Evolutionary conservation across 2,113 vertebrate genomes (phyloP).

Genomic region (Vanacampus margaritifer): DNA sequence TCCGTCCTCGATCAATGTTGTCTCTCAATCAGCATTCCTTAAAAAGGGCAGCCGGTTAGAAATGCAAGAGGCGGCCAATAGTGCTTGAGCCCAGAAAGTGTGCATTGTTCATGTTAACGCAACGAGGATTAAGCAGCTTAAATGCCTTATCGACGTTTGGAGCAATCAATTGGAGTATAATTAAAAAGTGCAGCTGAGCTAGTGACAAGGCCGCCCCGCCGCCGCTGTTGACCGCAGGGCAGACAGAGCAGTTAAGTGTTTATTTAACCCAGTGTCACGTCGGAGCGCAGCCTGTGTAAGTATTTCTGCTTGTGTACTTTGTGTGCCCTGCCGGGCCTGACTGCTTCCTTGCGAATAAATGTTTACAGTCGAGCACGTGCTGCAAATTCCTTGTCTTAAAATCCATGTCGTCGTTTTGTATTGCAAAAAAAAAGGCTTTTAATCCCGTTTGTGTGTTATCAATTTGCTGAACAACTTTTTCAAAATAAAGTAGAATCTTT

Average conservation of each 20-base stretch:
- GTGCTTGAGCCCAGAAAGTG: conserved; percentile 19
- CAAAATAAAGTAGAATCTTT: no score
- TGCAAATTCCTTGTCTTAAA: no score
- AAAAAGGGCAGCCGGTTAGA: conserved; percentile 15
- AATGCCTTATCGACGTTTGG: conserved; percentile 50
- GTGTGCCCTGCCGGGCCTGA: background rate
- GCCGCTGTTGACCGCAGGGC: conserved; percentile 35
- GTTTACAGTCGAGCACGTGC: background rate
- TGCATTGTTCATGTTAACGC: conserved; percentile 50
- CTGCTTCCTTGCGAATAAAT: conserved; percentile 6
- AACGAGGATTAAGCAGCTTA: conserved; percentile 50
- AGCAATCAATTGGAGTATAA: conserved; percentile 56
- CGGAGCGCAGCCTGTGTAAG: background rate
- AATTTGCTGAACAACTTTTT: no score
- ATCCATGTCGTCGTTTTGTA: no score
- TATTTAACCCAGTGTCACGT: conserved; percentile 38
- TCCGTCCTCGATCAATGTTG: conserved; percentile 19
- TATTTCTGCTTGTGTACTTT: conserved; percentile 12
- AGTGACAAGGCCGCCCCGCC: conserved; percentile 33
- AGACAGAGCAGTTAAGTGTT: conserved; percentile 43
- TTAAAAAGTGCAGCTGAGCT: conserved; percentile 53
- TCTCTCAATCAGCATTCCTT: conserved; percentile 28
- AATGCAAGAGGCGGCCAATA: conserved; percentile 39
- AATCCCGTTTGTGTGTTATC: no score
- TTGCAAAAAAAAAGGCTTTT: no score